A percentile compares a stretch with the other conserved stretches of the same genome.
These are phyloP conservation scores for Cybosia mesomella DNA, from an alignment of 2,888 invertebrate genomes.

Conservation along the genomic window DNA sequence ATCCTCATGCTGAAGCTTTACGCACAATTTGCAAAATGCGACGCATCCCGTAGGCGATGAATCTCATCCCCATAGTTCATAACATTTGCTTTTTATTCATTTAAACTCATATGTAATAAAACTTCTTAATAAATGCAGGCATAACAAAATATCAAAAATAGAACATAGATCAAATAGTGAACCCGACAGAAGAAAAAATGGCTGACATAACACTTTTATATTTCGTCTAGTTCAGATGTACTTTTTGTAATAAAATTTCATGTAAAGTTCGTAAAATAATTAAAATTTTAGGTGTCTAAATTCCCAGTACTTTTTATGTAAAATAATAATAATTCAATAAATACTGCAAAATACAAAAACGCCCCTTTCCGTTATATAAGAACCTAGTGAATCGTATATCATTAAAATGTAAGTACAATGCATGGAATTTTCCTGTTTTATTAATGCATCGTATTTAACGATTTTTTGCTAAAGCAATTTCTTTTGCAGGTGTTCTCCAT, in stretches of 20 bases:
- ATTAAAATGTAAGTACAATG: slow-evolving; percentile 43
- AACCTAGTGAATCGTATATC: slow-evolving; percentile 13
- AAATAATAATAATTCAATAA: slow-evolving; percentile 46
- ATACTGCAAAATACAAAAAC: slow-evolving; percentile 44
- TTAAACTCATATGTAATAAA: background rate
- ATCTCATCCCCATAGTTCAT: background rate
- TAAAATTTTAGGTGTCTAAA: slow-evolving; percentile 51
- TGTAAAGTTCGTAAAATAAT: slow-evolving; percentile 60
- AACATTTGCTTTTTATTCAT: background rate
- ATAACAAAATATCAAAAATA: slow-evolving; percentile 1
- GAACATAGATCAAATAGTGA: slow-evolving; percentile 36
- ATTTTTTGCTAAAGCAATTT: background rate
- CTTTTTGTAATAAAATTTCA: slow-evolving; percentile 59
- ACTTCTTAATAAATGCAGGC: background rate
- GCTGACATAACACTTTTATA: slow-evolving; percentile 64
- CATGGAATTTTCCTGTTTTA: background rate
- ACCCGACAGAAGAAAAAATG: slow-evolving; percentile 49
- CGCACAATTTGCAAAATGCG: slow-evolving; percentile 66
- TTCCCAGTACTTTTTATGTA: slow-evolving; percentile 46
- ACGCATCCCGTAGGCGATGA: background rate
- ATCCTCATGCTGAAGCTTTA: slow-evolving; percentile 76
- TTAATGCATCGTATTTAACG: too few relatives aligned
- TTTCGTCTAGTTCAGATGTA: slow-evolving; percentile 63
- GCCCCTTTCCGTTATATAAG: slow-evolving; percentile 39
- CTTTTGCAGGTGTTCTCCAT: slow-evolving; percentile 79